Evolutionary conservation across 1,140 invertebrate genomes (phyloP).

Genomic region (Drosophila pectinifera): DNA sequence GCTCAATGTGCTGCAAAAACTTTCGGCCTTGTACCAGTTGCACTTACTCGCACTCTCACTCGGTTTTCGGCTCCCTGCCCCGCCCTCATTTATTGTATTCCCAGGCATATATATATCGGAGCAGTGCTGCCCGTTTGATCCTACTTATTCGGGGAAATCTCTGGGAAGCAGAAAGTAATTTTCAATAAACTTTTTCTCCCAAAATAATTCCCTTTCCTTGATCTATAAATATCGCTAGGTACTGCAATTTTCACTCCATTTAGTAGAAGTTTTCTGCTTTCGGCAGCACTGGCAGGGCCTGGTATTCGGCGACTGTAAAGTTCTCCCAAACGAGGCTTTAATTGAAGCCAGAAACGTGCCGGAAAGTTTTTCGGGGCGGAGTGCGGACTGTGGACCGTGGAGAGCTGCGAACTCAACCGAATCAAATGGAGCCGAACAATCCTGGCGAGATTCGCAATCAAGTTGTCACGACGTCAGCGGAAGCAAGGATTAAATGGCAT

Average conservation of each 20-base stretch:
- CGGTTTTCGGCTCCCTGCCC: background rate
- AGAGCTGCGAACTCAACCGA: constrained; percentile 4
- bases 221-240: too few species aligned
- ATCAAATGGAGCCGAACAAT: constrained; percentile 16
- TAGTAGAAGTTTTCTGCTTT: background rate
- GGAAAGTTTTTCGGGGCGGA: constrained; percentile 16
- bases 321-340: constrained; percentile 72
- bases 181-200: too few species aligned
- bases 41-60: constrained; percentile 51
- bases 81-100: constrained; percentile 66
- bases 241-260: background rate
- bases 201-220: too few species aligned
- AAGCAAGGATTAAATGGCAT: constrained; percentile 74
- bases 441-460: constrained; percentile 66
- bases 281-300: constrained; percentile 2
- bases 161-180: too few species aligned
- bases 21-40: constrained; percentile 81
- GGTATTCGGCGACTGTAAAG: constrained; percentile 45
- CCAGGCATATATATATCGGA: constrained; percentile 45
- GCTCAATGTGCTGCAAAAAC: constrained; percentile 71
- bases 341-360: constrained; percentile 65
- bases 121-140: too few species aligned
- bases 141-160: constrained; percentile 2
- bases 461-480: constrained; percentile 66
- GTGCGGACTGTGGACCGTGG: background rate